Conservation (phyloP, 2,113 vertebrate species). For the Triplophysa rosa region DNA sequence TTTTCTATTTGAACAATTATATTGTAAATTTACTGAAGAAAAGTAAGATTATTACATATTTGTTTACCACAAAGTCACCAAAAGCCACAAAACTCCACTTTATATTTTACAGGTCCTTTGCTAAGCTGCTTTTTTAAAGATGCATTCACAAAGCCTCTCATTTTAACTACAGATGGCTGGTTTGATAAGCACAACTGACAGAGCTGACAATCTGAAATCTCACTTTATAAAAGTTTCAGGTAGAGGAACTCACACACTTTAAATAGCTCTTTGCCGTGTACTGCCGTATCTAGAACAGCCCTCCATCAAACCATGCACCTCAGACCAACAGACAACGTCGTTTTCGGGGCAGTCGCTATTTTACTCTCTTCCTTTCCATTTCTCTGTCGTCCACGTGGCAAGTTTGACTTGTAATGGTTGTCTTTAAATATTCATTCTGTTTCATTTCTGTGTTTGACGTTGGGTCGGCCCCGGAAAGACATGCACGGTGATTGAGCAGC, state of each 20-base stretch:
- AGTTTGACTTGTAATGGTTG: conserved; percentile 55
- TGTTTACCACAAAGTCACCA: not conserved
- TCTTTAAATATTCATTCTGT: conserved; percentile 64
- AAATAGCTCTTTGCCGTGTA: conserved; percentile 32
- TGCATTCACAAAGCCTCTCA: conserved; percentile 12
- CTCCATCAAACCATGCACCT: conserved; percentile 45
- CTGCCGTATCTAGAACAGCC: conserved; percentile 34
- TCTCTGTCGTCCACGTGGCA: conserved; percentile 39
- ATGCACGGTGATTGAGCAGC: conserved; percentile 50
- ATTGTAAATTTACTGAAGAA: too few relatives aligned
- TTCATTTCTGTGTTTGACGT: conserved; percentile 53
- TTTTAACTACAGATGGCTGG: conserved; percentile 31
- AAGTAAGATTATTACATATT: too few relatives aligned
- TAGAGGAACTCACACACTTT: conserved; percentile 40
- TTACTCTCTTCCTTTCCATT: conserved; percentile 44
- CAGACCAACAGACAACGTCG: conserved; percentile 46
- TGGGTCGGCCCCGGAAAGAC: conserved; percentile 48
- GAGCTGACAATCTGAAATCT: conserved; percentile 48
- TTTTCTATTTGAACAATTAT: too few relatives aligned
- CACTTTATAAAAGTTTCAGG: conserved; percentile 52
- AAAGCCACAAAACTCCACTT: conserved; percentile 3
- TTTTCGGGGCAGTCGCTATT: conserved; percentile 42
- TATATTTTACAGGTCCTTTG: not conserved
- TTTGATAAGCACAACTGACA: conserved; percentile 45
- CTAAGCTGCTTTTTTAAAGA: not conserved